These are phyloP conservation scores for Zaprionus vittiger DNA, from an alignment of 1,140 invertebrate species.

Conservation along the genomic window DNA sequence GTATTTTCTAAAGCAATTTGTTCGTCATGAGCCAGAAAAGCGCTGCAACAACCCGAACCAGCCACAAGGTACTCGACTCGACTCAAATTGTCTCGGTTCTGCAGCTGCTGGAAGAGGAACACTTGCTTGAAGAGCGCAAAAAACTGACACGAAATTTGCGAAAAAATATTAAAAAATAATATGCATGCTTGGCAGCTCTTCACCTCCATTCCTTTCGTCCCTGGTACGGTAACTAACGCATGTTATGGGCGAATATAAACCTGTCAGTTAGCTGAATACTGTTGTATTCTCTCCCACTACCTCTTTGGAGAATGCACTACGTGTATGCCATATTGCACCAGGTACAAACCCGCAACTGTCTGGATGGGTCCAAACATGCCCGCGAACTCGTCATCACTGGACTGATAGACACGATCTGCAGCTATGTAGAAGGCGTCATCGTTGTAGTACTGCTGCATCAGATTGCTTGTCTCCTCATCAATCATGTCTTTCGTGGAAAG, in stretches of 20 bases:
- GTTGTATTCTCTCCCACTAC: background rate
- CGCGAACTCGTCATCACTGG: conserved; percentile 79
- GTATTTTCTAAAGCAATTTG: conserved; percentile 77
- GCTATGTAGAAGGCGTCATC: conserved; percentile 83
- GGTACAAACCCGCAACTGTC: conserved; percentile 79
- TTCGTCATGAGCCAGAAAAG: conserved; percentile 76
- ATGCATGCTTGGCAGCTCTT: conserved; percentile 65
- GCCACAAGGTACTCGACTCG: conserved; percentile 56
- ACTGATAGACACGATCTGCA: conserved; percentile 80
- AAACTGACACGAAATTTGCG: conserved; percentile 56
- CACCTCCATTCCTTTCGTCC: background rate
- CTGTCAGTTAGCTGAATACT: conserved; percentile 37
- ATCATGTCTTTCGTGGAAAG: conserved; percentile 59
- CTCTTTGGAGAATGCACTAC: conserved; percentile 7
- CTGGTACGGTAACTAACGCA: conserved; percentile 31
- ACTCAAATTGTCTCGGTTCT: background rate
- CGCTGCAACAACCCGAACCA: conserved; percentile 46
- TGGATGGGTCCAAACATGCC: conserved; percentile 83
- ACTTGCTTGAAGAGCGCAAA: conserved; percentile 27
- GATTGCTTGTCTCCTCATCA: conserved; percentile 71
- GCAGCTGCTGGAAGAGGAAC: conserved; percentile 15
- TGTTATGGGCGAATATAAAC: conserved; percentile 22
- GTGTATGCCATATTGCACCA: conserved; percentile 7
- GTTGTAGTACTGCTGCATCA: conserved; percentile 80
- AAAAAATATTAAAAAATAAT: conserved; percentile 81